A percentile compares a stretch with the other conserved stretches of the same genome.
Evolutionary conservation across 2,113 vertebrate species (phyloP).

Genomic region (Arenaria interpres): DNA sequence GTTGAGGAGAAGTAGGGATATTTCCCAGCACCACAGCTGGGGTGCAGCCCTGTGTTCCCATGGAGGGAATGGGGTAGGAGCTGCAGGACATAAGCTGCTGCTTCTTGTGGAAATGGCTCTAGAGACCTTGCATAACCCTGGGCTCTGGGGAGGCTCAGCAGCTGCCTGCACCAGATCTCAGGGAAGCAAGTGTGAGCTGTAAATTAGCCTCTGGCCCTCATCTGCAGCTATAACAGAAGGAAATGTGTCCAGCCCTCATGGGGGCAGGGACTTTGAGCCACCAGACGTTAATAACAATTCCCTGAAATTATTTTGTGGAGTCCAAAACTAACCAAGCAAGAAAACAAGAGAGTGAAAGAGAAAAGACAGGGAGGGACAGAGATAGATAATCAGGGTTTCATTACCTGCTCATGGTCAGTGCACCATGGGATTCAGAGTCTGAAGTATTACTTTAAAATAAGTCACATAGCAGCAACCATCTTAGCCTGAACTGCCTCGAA

Average conservation of each 20-base stretch:
- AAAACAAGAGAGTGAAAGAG: background rate
- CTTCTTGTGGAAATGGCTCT: background rate
- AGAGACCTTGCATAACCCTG: background rate
- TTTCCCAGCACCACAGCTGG: background rate
- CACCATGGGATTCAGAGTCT: background rate
- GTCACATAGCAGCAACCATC: background rate
- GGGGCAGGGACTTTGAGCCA: background rate
- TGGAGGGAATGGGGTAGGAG: background rate
- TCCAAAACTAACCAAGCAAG: background rate
- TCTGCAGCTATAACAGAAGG: background rate
- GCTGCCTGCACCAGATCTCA: background rate
- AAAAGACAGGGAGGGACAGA: background rate
- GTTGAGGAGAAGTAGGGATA: background rate
- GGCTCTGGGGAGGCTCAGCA: background rate
- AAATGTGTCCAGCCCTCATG: background rate
- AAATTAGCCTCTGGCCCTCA: background rate
- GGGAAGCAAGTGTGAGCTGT: background rate
- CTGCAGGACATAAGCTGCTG: background rate
- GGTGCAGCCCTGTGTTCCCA: background rate
- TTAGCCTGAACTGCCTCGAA: background rate
- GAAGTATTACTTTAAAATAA: background rate
- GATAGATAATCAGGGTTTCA: background rate
- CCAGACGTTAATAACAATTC: background rate
- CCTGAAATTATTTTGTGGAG: background rate
- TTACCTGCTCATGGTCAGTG: background rate